Evolutionary conservation across 1,140 invertebrate species (phyloP).

Genomic region (Hycleus phaleratus): DNA sequence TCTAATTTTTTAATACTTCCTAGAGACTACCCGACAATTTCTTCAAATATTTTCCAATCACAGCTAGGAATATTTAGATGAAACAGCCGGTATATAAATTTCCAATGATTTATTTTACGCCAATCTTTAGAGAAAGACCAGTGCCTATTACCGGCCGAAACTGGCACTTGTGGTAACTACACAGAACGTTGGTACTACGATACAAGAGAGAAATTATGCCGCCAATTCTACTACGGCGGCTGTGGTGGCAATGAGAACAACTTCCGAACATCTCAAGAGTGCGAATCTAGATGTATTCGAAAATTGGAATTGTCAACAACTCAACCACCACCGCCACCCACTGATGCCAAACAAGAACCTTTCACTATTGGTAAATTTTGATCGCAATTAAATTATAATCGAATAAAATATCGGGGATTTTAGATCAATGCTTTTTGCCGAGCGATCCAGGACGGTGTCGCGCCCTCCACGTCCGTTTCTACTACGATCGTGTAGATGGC

Average conservation of each 20-base stretch:
- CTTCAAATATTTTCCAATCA: no score
- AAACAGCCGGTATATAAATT: no score
- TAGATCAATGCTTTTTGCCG: conserved; percentile 65
- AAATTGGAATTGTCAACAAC: conserved; percentile 13
- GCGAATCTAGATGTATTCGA: conserved; percentile 51
- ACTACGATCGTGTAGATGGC: conserved; percentile 68
- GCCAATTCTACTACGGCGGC: conserved; percentile 73
- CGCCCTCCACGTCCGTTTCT: conserved; percentile 55
- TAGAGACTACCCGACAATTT: no score
- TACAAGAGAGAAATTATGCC: conserved; percentile 58
- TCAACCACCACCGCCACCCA: conserved; percentile 4
- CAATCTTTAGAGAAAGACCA: conserved; percentile 53
- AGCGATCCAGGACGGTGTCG: conserved; percentile 63
- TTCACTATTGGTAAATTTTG: conserved; percentile 23
- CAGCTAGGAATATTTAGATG: no score
- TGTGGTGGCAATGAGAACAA: conserved; percentile 78
- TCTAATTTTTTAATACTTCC: no score
- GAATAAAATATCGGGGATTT: not conserved
- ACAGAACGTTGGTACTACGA: conserved; percentile 78
- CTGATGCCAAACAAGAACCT: conserved; percentile 14
- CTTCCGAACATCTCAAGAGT: conserved; percentile 60
- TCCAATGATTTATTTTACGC: no score
- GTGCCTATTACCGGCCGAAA: conserved; percentile 65
- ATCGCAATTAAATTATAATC: not conserved
- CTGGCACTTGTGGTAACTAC: conserved; percentile 76